phyloP scores from a whole-genome alignment of 1,140 invertebrate genomes.

The Drosophila nigrodunni region DNA sequence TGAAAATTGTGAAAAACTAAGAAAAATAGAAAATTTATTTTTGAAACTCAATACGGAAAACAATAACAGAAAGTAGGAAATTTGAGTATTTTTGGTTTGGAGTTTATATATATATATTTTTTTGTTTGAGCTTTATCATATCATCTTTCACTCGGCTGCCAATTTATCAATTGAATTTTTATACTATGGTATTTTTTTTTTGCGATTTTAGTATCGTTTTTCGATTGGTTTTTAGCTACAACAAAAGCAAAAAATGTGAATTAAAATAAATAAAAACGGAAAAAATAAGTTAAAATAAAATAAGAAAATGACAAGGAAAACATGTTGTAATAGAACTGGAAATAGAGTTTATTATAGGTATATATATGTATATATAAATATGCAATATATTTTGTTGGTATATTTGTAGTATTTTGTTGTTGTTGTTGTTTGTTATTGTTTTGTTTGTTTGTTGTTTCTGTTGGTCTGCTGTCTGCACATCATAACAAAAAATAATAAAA shows the following conservation, averaged over 20 bases:
- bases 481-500: constrained; percentile 19
- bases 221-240: constrained; percentile 49
- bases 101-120: background rate
- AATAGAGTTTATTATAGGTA: constrained; percentile 47
- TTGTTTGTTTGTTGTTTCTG: constrained; percentile 26
- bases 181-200: constrained; percentile 3
- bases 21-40: constrained; percentile 22
- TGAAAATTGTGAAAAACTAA: constrained; percentile 9
- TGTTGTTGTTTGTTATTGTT: constrained; percentile 43
- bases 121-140: constrained; percentile 11
- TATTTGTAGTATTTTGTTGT: constrained; percentile 48
- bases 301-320: constrained; percentile 11
- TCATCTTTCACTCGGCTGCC: constrained; percentile 61
- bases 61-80: constrained; percentile 37
- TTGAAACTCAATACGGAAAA: constrained; percentile 43
- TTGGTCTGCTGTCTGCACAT: constrained; percentile 45
- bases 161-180: constrained; percentile 50
- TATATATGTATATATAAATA: constrained; percentile 40
- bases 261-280: constrained; percentile 5
- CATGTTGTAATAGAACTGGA: constrained; percentile 37
- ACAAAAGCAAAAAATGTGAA: constrained; percentile 3
- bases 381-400: constrained; percentile 33
- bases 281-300: constrained; percentile 26
- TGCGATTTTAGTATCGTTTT: constrained; percentile 35
- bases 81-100: constrained; percentile 23